A percentile compares a stretch with the other conserved stretches of the same genome.
Conservation (phyloP, 2,888 invertebrate species). For the Julus scanicus region DNA sequence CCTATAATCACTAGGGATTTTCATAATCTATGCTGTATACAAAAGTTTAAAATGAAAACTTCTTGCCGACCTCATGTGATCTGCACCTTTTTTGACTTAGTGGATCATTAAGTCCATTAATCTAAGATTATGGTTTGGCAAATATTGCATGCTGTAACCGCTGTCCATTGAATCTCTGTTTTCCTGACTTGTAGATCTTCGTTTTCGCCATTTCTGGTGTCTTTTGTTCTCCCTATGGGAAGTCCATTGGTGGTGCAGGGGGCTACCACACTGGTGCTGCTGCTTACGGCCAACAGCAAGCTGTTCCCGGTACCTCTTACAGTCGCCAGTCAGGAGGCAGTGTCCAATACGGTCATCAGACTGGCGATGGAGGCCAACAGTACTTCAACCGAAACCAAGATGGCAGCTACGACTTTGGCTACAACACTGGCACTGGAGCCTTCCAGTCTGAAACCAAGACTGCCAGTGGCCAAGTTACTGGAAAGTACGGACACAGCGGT, state of each 20-base stretch:
- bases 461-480: constrained; percentile 50
- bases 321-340: constrained; percentile 17
- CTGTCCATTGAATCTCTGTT: neutral
- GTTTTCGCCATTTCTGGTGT: constrained; percentile 10
- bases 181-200: neutral
- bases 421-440: constrained; percentile 55
- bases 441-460: constrained; percentile 49
- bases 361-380: constrained; percentile 40
- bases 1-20: too few relatives aligned
- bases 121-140: too few relatives aligned
- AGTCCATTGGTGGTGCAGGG: constrained; percentile 15
- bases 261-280: neutral
- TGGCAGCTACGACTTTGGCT: constrained; percentile 55
- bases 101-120: too few relatives aligned
- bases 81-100: too few relatives aligned
- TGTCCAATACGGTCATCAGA: constrained; percentile 17
- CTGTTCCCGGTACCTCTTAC: neutral
- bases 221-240: neutral
- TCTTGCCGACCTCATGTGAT: too few relatives aligned
- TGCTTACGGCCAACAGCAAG: neutral
- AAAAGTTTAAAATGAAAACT: too few relatives aligned
- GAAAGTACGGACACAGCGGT: constrained; percentile 50
- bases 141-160: neutral
- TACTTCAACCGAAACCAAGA: constrained; percentile 50
- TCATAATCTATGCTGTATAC: too few relatives aligned